Conservation (phyloP, 2,113 vertebrate species). For the Illadopsis cleaveri region DNA sequence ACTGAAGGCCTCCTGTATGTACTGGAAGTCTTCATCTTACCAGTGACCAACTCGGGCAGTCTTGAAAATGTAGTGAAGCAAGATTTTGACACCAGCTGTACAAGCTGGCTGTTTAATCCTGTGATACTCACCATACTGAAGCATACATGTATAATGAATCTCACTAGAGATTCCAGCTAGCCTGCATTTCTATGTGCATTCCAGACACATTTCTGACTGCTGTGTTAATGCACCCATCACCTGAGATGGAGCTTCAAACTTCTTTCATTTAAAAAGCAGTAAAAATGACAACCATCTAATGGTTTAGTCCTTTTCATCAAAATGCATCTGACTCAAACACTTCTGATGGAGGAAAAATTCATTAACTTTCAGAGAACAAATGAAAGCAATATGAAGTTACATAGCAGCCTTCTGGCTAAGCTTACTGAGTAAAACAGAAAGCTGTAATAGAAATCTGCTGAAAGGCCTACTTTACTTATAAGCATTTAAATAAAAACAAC, state of each 20-base stretch:
- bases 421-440: not conserved
- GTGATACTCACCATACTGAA: not conserved
- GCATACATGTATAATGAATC: not conserved
- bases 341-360: not conserved
- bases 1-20: not conserved
- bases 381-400: not conserved
- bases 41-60: not conserved
- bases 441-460: not conserved
- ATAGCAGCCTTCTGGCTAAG: not conserved
- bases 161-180: not conserved
- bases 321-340: not conserved
- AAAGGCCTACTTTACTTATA: not conserved
- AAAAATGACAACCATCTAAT: not conserved
- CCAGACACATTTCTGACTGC: not conserved
- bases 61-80: not conserved
- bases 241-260: not conserved
- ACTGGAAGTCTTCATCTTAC: not conserved
- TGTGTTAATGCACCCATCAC: not conserved
- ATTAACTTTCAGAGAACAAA: not conserved
- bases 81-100: not conserved
- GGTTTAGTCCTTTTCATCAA: not conserved
- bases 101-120: not conserved
- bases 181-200: not conserved
- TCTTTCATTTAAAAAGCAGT: not conserved
- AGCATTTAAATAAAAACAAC: constrained; percentile 38